A percentile compares a stretch with the other conserved stretches of the same genome.
Conservation (phyloP, 2,797 vertebrate species). For the Notamacropus eugenii region DNA sequence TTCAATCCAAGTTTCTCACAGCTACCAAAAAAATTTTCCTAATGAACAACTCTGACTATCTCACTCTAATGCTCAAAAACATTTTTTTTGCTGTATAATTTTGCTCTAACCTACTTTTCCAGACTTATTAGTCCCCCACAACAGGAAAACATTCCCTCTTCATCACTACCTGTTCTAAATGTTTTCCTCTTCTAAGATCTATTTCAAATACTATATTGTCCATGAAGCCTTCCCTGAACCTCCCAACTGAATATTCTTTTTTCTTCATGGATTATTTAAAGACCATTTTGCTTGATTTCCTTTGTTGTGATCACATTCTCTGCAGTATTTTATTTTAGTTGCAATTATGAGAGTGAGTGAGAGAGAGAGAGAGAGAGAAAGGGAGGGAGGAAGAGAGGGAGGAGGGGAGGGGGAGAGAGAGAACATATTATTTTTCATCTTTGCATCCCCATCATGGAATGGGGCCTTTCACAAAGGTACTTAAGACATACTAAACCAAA, state of each 20-base stretch:
- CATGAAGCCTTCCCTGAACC: neutral
- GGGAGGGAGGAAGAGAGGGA: no score
- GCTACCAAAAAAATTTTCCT: neutral
- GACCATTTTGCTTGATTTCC: neutral
- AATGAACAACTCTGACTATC: neutral
- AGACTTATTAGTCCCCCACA: neutral
- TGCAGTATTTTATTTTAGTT: neutral
- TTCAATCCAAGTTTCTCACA: neutral
- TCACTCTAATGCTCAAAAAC: neutral
- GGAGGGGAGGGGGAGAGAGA: neutral
- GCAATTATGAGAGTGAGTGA: neutral
- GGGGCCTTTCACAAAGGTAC: neutral
- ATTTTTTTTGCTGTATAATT: neutral
- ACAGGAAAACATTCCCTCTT: neutral
- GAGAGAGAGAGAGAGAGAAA: neutral
- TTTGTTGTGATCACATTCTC: neutral
- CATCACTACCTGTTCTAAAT: neutral
- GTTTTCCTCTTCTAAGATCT: neutral
- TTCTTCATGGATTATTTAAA: neutral
- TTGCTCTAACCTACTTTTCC: neutral
- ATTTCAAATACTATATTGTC: neutral
- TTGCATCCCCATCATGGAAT: neutral
- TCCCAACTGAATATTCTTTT: neutral
- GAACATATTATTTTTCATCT: neutral
- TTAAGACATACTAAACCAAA: neutral